phyloP scores from a whole-genome alignment of 2,113 vertebrate species.

The Clupea harengus region DNA sequence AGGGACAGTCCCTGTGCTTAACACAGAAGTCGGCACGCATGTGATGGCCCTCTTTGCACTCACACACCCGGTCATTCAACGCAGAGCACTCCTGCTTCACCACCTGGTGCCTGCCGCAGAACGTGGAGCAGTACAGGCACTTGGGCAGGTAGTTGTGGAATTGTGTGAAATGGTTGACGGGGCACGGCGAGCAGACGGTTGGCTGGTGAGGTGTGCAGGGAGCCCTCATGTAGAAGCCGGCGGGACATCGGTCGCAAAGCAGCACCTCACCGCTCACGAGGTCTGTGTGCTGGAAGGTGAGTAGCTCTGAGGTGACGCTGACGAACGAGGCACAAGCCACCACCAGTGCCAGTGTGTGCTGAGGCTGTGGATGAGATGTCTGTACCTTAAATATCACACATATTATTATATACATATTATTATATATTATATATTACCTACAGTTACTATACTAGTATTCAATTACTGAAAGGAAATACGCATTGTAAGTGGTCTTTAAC shows the following conservation, averaged over 20 bases:
- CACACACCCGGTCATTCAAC: slow-evolving; percentile 60
- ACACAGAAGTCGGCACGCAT: slow-evolving; percentile 53
- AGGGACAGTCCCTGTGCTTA: slow-evolving; percentile 52
- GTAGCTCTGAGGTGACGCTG: not conserved
- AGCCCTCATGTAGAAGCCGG: slow-evolving; percentile 49
- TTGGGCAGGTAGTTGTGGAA: slow-evolving; percentile 67
- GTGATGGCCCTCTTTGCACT: slow-evolving; percentile 65
- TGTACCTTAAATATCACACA: no score
- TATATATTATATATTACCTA: no score
- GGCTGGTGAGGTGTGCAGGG: slow-evolving; percentile 53
- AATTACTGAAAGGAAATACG: no score
- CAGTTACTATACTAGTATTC: no score
- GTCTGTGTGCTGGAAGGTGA: slow-evolving; percentile 48
- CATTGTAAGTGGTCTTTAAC: no score
- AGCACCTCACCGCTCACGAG: slow-evolving; percentile 27
- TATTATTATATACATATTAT: no score
- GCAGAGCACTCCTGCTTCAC: slow-evolving; percentile 61
- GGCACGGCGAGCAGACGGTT: slow-evolving; percentile 59
- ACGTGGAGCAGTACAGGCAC: slow-evolving; percentile 68
- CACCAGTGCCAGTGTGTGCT: not conserved
- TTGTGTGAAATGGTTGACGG: slow-evolving; percentile 55
- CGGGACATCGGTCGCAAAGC: slow-evolving; percentile 58
- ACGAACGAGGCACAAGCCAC: not conserved
- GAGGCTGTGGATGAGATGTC: not conserved
- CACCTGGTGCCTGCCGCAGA: slow-evolving; percentile 56